A percentile compares a stretch with the other conserved stretches of the same genome.
Evolutionary conservation across 2,797 vertebrate species (phyloP).

Genomic region (Catamblyrhynchus diadema): DNA sequence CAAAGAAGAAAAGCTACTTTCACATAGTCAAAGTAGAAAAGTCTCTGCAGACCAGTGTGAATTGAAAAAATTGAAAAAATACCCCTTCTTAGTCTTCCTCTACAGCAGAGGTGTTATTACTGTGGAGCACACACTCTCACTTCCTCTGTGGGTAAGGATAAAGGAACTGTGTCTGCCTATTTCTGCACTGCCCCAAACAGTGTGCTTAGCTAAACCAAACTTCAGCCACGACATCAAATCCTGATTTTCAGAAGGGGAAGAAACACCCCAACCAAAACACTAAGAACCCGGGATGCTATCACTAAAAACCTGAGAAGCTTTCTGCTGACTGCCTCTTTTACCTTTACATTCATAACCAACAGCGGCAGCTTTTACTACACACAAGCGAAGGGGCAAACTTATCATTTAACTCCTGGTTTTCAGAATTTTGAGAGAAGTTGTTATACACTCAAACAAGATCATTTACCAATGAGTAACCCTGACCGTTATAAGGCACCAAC

Average conservation of each 20-base stretch:
- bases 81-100: not conserved
- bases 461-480: not conserved
- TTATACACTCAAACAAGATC: not conserved
- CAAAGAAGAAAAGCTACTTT: not conserved
- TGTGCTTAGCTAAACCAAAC: not conserved
- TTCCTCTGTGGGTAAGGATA: not conserved
- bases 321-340: not conserved
- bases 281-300: not conserved
- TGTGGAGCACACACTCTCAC: not conserved
- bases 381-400: not conserved
- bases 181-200: not conserved
- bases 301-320: not conserved
- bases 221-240: not conserved
- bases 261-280: not conserved
- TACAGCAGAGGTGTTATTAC: not conserved
- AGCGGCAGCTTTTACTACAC: not conserved
- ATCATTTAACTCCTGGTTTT: not conserved
- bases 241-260: not conserved
- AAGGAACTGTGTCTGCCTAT: not conserved
- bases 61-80: not conserved
- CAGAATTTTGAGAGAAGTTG: not conserved
- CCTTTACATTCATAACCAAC: not conserved
- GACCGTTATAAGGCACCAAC: not conserved
- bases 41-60: not conserved
- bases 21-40: not conserved